Evolutionary conservation across 2,797 vertebrate species (phyloP).

Genomic region (Rhinophrynus dorsalis): DNA sequence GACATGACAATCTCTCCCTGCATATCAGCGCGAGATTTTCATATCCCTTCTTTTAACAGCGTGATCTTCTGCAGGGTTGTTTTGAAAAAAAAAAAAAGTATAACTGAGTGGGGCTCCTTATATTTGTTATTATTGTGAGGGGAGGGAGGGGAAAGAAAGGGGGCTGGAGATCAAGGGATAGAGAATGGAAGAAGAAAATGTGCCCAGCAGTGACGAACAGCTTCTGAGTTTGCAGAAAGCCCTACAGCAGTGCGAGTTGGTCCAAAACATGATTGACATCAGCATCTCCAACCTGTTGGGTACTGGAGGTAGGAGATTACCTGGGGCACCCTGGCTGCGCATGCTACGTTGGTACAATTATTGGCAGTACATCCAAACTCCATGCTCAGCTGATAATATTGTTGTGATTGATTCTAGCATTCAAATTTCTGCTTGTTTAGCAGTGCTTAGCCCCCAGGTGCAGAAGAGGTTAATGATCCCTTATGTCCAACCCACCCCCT

Average conservation of each 20-base stretch:
- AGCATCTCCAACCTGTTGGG: constrained; percentile 97
- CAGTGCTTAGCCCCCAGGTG: neutral
- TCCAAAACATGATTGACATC: constrained; percentile 98
- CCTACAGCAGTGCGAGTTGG: constrained; percentile 97
- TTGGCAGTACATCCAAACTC: no score
- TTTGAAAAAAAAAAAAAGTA: no score
- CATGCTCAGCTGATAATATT: no score
- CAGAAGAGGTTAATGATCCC: neutral
- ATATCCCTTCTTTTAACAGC: no score
- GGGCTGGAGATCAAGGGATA: constrained; percentile 57
- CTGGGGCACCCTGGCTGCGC: neutral
- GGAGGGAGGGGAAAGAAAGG: neutral
- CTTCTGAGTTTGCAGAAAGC: constrained; percentile 95
- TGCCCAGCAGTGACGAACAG: constrained; percentile 90
- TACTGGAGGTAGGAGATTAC: constrained; percentile 83
- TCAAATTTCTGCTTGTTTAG: neutral
- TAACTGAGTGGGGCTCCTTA: no score
- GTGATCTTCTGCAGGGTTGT: no score
- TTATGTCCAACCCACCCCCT: neutral
- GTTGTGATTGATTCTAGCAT: neutral
- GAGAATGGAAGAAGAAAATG: constrained; percentile 93
- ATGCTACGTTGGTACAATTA: neutral
- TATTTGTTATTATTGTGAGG: no score
- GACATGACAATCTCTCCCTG: no score
- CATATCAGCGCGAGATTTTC: no score